Conservation (phyloP, 2,888 invertebrate genomes). For the Acrobasis consociella region DNA sequence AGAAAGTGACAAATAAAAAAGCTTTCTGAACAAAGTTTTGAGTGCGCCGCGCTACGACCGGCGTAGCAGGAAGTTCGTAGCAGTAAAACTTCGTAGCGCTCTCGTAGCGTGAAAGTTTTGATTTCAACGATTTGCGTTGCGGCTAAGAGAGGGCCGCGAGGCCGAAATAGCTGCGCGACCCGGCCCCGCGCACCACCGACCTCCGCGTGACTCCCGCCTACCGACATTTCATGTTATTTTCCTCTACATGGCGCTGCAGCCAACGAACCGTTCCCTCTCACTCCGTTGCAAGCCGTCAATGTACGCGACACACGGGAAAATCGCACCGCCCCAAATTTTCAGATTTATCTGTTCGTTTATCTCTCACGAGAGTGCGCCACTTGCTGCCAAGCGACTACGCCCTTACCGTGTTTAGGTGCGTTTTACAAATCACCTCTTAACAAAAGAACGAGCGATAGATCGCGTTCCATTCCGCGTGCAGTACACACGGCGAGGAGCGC, state of each 20-base stretch:
- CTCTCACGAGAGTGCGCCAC: slow-evolving; percentile 81
- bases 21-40: slow-evolving; percentile 80
- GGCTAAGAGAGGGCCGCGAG: slow-evolving; percentile 76
- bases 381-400: slow-evolving; percentile 71
- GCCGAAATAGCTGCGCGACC: slow-evolving; percentile 73
- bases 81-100: slow-evolving; percentile 82
- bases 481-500: slow-evolving; percentile 38
- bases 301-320: slow-evolving; percentile 36
- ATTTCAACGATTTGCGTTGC: slow-evolving; percentile 83
- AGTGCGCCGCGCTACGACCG: slow-evolving; percentile 74
- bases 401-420: slow-evolving; percentile 69
- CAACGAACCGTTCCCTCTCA: background rate
- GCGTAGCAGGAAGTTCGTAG: slow-evolving; percentile 83
- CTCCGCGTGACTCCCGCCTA: slow-evolving; percentile 22
- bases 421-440: slow-evolving; percentile 62
- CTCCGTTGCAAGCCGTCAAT: slow-evolving; percentile 41
- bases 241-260: slow-evolving; percentile 43
- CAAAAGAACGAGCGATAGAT: slow-evolving; percentile 51
- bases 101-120: slow-evolving; percentile 83
- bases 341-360: slow-evolving; percentile 77
- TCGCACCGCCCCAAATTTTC: slow-evolving; percentile 41
- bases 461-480: slow-evolving; percentile 63
- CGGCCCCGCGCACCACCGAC: slow-evolving; percentile 51
- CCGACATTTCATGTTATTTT: slow-evolving; percentile 38
- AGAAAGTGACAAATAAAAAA: slow-evolving; percentile 81